Percentiles rank a stretch among this genome's conserved stretches.
Evolutionary conservation across 2,797 vertebrate species (phyloP).

Genomic region (Remorina albescens): DNA sequence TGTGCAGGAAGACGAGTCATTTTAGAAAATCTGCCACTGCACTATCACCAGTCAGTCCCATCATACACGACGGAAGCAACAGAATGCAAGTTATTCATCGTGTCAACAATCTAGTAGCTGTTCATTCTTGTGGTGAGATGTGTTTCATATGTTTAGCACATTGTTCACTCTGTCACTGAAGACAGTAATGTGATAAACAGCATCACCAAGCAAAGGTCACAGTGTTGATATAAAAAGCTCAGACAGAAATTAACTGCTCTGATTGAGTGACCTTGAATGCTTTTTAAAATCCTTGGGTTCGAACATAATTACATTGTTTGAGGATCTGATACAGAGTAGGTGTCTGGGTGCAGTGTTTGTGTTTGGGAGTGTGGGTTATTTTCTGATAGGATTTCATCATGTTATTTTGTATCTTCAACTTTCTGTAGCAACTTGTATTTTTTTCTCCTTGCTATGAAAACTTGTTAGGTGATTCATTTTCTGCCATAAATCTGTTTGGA

Average conservation of each 20-base stretch:
- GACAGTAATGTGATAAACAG: constrained; percentile 48
- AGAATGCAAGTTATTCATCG: neutral
- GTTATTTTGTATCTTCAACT: neutral
- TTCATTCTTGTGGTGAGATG: constrained; percentile 13
- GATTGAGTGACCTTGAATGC: constrained; percentile 39
- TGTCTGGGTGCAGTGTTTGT: neutral
- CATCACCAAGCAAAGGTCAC: constrained; percentile 53
- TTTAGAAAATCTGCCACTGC: neutral
- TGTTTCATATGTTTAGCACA: constrained; percentile 18
- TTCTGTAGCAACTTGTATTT: neutral
- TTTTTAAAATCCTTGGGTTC: constrained; percentile 19
- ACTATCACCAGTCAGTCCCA: too few relatives aligned
- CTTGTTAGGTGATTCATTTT: constrained; percentile 40
- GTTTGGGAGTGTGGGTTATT: neutral
- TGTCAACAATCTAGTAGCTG: constrained; percentile 4
- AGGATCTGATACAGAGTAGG: constrained; percentile 13
- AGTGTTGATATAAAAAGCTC: constrained; percentile 46
- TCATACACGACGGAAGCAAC: neutral
- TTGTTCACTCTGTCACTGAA: constrained; percentile 18
- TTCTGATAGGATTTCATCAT: constrained; percentile 1
- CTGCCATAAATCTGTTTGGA: constrained; percentile 39
- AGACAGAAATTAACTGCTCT: constrained; percentile 38
- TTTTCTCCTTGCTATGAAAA: constrained; percentile 5
- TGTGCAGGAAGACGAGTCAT: neutral
- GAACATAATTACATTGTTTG: constrained; percentile 36